phyloP scores from a whole-genome alignment of 2,797 vertebrate species.

The Strix occidentalis region DNA sequence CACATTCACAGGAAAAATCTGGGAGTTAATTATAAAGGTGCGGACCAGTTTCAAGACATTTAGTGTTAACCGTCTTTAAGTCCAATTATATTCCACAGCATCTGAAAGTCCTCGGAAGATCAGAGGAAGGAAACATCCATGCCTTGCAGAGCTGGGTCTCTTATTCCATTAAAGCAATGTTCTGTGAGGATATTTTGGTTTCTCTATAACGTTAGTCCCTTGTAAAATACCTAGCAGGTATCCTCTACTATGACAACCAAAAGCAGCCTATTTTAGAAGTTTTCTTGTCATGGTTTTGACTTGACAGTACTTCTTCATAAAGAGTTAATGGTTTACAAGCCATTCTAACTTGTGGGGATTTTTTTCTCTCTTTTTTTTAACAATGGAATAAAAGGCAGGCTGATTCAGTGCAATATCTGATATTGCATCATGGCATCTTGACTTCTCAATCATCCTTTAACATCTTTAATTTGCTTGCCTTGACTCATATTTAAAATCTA shows the following conservation, averaged over 20 bases:
- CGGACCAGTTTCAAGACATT: not conserved
- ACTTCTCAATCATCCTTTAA: constrained; percentile 3
- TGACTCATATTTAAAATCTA: not conserved
- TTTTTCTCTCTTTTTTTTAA: not conserved
- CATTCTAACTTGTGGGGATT: accelerated
- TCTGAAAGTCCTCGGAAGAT: not conserved
- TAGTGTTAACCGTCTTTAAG: not conserved
- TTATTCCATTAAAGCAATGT: not conserved
- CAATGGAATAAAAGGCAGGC: not conserved
- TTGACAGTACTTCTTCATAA: not conserved
- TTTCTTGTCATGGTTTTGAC: not conserved
- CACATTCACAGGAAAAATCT: not conserved
- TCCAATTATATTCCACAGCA: not conserved
- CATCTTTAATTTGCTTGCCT: not conserved
- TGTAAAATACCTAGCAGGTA: not conserved
- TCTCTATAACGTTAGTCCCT: not conserved
- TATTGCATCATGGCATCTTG: not conserved
- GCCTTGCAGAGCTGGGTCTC: not conserved
- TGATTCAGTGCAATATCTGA: not conserved
- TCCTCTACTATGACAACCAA: not conserved
- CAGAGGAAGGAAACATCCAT: not conserved
- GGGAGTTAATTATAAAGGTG: not conserved
- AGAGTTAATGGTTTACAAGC: not conserved
- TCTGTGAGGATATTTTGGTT: not conserved
- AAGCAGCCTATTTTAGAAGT: not conserved